phyloP scores from a whole-genome alignment of 2,113 vertebrate genomes.

The Herpetotheres cachinnans region DNA sequence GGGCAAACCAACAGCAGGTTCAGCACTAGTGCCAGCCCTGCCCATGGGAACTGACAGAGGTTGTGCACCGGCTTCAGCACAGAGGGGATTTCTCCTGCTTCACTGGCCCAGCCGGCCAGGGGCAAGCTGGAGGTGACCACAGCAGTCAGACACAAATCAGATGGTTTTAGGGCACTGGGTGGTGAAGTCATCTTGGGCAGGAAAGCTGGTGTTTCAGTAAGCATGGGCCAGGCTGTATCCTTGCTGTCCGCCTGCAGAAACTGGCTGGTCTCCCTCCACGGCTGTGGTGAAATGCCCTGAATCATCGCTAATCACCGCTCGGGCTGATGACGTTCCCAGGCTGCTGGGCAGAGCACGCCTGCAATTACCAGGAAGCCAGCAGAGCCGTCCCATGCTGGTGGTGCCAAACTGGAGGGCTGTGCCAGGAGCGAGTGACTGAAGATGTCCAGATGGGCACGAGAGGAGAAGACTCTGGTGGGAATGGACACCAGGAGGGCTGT shows the following conservation, averaged over 20 bases:
- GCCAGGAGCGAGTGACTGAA: fast-evolving
- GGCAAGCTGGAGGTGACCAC: background rate
- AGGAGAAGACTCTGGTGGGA: background rate
- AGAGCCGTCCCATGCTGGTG: fast-evolving
- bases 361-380: fast-evolving
- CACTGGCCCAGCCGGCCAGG: background rate
- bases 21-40: background rate
- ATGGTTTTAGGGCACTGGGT: background rate
- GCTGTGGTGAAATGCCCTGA: constrained; percentile 16
- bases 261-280: background rate
- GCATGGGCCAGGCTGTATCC: background rate
- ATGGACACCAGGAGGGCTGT: background rate
- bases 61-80: fast-evolving
- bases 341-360: background rate
- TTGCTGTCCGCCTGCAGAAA: background rate
- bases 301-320: background rate
- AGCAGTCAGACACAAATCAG: background rate
- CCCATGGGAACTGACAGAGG: background rate
- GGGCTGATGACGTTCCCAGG: background rate
- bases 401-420: fast-evolving
- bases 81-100: background rate
- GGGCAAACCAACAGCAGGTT: fast-evolving
- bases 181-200: background rate
- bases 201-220: background rate
- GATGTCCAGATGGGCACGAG: background rate